Base-by-base conservation (phyloP, 2,113 vertebrate species). In the Elephantulus edwardii region DNA sequence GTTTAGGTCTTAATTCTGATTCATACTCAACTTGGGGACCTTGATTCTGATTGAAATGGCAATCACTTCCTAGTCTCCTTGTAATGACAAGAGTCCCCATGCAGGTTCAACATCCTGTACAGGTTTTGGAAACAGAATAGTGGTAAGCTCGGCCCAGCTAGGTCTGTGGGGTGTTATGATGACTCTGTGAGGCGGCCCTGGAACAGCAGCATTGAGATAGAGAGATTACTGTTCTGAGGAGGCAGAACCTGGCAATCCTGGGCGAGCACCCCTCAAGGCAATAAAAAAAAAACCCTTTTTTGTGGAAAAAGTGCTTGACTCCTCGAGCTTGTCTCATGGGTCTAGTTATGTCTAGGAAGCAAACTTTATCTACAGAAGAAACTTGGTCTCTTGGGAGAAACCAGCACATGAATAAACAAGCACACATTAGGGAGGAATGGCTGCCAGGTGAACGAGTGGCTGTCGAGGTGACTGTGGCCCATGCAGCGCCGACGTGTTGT, bases 251-350 rank as follows among this genome's bases (percentile, higher is more conserved):
- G 62, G 44, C 38, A 44, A 30, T 22, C 58, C 14, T 17, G 26
- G 52, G 14, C 12, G 26, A n/a, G n/a, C n/a, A n/a, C n/a, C n/a
- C n/a, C n/a, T n/a, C n/a, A n/a, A n/a, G n/a, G n/a, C n/a, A n/a
- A n/a, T n/a, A n/a, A n/a, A n/a, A n/a, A n/a, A n/a, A n/a, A n/a
- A n/a, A n/a, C n/a, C n/a, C n/a, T n/a, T n/a, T n/a, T n/a, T n/a
- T n/a, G n/a, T n/a, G n/a, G n/a, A n/a, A n/a, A n/a, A n/a, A n/a
- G n/a, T n/a, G n/a, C n/a, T n/a, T n/a, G n/a, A n/a, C n/a, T n/a
- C n/a, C n/a, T n/a, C n/a, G n/a, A n/a, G 46, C 22, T 44, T 2
- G 2, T 12, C 64, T 12, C 64, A 11, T 1, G 5, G 12, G 12
- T 35, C 7, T 19, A 19, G 20, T 8, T 3, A 42, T 33, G 38